Percentiles rank a stretch among this genome's conserved stretches.
Conservation (phyloP, 2,888 invertebrate genomes). For the Pharmacophagus antenor region DNA sequence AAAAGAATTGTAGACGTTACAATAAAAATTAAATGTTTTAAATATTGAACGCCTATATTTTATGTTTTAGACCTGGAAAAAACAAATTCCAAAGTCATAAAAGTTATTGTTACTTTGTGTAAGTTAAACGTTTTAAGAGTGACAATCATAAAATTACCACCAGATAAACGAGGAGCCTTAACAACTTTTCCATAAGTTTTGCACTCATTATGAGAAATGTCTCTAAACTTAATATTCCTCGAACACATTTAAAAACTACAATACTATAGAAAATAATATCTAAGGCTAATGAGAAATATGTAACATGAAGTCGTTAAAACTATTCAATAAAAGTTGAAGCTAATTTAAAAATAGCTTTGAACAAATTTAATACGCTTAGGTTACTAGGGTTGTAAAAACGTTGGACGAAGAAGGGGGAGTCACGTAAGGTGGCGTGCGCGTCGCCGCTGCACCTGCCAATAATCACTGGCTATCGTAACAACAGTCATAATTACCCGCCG, state of each 20-base stretch:
- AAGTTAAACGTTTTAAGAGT: too few relatives aligned
- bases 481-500: conserved; percentile 52
- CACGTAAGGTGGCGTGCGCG: conserved; percentile 70
- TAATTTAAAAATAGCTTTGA: conserved; percentile 32
- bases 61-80: too few relatives aligned
- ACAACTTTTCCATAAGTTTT: neutral
- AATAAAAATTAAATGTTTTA: neutral
- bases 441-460: conserved; percentile 56
- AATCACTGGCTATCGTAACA: conserved; percentile 54
- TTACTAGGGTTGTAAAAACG: conserved; percentile 45
- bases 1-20: neutral
- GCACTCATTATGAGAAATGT: neutral
- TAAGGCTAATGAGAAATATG: neutral
- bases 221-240: neutral
- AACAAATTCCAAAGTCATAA: too few relatives aligned
- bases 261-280: neutral
- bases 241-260: too few relatives aligned
- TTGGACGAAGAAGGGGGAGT: conserved; percentile 36
- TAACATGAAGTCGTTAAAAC: neutral
- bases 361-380: conserved; percentile 56
- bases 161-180: neutral
- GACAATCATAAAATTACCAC: neutral
- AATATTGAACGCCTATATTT: neutral
- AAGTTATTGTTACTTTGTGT: too few relatives aligned
- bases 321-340: conserved; percentile 3